Base-by-base conservation (phyloP, 2,888 invertebrate species). In the Nephrocerus scutellatus region DNA sequence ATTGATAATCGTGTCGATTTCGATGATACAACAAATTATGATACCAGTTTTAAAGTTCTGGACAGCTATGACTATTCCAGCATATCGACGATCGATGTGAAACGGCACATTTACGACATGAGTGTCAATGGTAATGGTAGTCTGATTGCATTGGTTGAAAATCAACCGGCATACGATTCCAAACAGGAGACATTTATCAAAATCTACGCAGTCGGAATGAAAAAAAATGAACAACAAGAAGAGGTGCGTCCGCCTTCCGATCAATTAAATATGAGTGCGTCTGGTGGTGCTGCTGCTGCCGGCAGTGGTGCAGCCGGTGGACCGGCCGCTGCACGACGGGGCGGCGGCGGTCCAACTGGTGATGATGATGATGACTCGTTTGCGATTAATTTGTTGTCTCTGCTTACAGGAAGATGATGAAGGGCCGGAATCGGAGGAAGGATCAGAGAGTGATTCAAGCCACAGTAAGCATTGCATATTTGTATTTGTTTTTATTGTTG, bases 1-100 rank as follows among this genome's bases (percentile, higher is more conserved):
- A 79, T 81, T 52, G 82, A 82, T 48, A 68, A 71, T 35, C 77
- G 80, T 28, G 73, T 74, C 16, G 83, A 83, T 52, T 80, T 83
- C 6, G 81, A 82, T 47, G 82, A 82, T 41, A 74, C 80, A 29
- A 76, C 77, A 25, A 82, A 82, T 47, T 90, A 82, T 60, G 87
- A 91, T 54, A 88, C 92, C 22, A 92, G 92, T 50, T 95, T 97
- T 66, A 88, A 93, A 63, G 93, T 95, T 0, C 74, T 97, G 25
- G 96, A 97, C 70, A 84, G 93, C 2, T 80, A 80, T 53, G 93
- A 97, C 68, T 98, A 97, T 66, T 84, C 85, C 16, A 90, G 85
- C 57, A 95, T 96, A 66, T 91, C 93, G 0, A 96, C 95, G 0
- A 82, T 90, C 48, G 95, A 96, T 71, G 88, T 92, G 13, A 91